Base-by-base conservation (phyloP, 1,140 invertebrate species). In the Lordiphosa mommai region DNA sequence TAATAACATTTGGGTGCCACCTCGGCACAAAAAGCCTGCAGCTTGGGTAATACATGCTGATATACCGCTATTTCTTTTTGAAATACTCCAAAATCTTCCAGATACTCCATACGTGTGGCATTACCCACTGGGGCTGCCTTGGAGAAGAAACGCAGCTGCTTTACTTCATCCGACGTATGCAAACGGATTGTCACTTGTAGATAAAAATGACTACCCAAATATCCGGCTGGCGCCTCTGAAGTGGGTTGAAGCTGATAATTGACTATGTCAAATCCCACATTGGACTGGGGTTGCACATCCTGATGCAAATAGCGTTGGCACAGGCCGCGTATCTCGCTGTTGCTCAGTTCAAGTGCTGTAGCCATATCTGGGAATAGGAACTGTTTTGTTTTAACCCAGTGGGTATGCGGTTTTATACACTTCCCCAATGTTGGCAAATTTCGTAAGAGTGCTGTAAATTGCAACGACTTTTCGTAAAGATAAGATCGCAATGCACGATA, bases 21-120 rank as follows among this genome's bases (percentile, higher is more conserved):
- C 2, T 73, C 72, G 0, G 61, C 59, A 12, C 86, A 89, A 13
- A 52, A 63, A 1, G 52, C 52, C 6, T 87, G 37, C 0, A 69
- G 53, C 0, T 87, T 47, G 3, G 90, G 90, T 3, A 91, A 50
- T 6, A 92, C 63, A 17, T 87, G 53, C 30, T 65, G 55, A 46
- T 90, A 91, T n/a, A 91, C 88, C 0, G 53, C 59, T 5, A 86
- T 84, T 68, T 92, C 91, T 40, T 91, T 89, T 20, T 89, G 43
- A 55, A 92, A 92, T 0, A 90, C 89, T 0, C 90, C 89, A 43
- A 89, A 90, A 7, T 90, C 77, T 29, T 88, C 77, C 2, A 92
- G 52, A 36, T 90, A 91, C 6, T 89, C 73, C 38, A 88, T 89
- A 0, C 53, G 60, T 0, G 87, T 43, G 0, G 70, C 85, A 38